These are phyloP conservation scores for Nasonia longicornis DNA, from an alignment of 1,140 invertebrate genomes.

Conservation along the genomic window DNA sequence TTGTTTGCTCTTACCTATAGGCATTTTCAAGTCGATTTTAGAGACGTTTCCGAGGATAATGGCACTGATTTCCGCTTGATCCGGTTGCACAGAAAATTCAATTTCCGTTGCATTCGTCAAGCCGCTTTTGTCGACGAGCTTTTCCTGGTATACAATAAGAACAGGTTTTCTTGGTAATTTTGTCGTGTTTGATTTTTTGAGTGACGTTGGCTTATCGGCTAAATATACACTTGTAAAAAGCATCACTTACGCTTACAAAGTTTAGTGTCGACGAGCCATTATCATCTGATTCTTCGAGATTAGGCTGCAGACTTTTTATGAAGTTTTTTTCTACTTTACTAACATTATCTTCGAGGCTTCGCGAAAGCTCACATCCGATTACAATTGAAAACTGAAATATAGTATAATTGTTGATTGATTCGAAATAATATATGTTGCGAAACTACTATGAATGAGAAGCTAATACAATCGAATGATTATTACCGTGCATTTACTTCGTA, in stretches of 20 bases:
- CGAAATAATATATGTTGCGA: neutral
- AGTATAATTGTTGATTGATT: no score
- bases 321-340: constrained; percentile 23
- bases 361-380: constrained; percentile 19
- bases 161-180: neutral
- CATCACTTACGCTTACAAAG: constrained; percentile 25
- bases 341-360: constrained; percentile 3
- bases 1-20: constrained; percentile 53
- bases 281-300: constrained; percentile 11
- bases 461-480: neutral
- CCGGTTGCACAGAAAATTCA: constrained; percentile 51
- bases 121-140: constrained; percentile 41
- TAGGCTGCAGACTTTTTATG: constrained; percentile 31
- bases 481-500: constrained; percentile 26
- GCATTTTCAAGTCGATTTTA: constrained; percentile 52
- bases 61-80: constrained; percentile 48
- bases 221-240: constrained; percentile 13
- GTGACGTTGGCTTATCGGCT: constrained; percentile 1
- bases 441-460: no score
- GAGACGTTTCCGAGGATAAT: constrained; percentile 56
- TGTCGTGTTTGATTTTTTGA: neutral
- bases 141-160: constrained; percentile 40
- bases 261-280: constrained; percentile 24
- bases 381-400: constrained; percentile 39
- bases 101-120: constrained; percentile 44